Percentiles rank a stretch among this genome's conserved stretches.
phyloP scores from a whole-genome alignment of 2,888 invertebrate genomes.

The Rotaria macrura region DNA sequence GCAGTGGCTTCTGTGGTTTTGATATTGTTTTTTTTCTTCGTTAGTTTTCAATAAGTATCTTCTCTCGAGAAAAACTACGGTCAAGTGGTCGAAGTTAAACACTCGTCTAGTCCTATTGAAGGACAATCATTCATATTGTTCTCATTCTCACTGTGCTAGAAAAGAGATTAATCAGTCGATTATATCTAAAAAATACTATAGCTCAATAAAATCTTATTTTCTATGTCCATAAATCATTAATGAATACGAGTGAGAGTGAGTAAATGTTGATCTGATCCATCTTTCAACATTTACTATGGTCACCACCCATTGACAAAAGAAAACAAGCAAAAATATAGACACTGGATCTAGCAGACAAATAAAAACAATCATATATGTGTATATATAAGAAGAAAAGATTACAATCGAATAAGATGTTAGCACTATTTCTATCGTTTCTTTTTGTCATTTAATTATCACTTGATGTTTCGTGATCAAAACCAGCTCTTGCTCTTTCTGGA shows the following conservation, averaged over 20 bases:
- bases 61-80: neutral
- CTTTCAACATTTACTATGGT: neutral
- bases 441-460: neutral
- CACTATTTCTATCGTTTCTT: neutral
- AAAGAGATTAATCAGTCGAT: neutral
- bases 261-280: neutral
- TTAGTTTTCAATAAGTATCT: neutral
- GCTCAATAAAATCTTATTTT: neutral
- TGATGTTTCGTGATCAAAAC: neutral
- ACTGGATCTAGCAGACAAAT: neutral
- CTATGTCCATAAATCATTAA: neutral
- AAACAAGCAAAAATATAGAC: neutral
- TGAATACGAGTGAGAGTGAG: neutral
- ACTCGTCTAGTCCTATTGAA: neutral
- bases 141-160: neutral
- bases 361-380: neutral
- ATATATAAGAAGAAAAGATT: neutral
- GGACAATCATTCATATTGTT: neutral
- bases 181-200: neutral
- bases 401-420: neutral
- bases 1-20: neutral
- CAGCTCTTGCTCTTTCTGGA: neutral
- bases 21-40: neutral
- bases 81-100: neutral
- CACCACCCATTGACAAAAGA: neutral